A percentile compares a stretch with the other conserved stretches of the same genome.
These are phyloP conservation scores for Gallinago jamesoni DNA, from an alignment of 2,113 vertebrate genomes.

Conservation along the genomic window DNA sequence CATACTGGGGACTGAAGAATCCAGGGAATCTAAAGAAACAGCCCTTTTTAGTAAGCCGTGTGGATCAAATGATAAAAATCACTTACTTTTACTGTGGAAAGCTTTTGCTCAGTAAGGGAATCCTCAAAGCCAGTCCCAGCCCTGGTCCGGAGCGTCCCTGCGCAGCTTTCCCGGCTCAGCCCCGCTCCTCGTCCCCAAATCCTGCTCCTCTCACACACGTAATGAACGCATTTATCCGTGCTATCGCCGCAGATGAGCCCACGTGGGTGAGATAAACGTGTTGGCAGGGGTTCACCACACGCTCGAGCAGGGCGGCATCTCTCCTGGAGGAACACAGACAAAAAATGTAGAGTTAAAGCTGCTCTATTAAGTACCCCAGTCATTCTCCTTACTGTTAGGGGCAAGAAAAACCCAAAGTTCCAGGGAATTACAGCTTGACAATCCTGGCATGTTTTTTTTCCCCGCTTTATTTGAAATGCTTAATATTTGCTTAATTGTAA, in stretches of 20 bases:
- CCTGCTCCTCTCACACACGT: not conserved
- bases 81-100: not conserved
- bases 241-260: not conserved
- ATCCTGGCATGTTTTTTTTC: not conserved
- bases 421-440: not conserved
- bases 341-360: not conserved
- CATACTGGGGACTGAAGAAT: not conserved
- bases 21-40: not conserved
- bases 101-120: not conserved
- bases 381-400: not conserved
- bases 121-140: not conserved
- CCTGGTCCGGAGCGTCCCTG: not conserved
- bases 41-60: not conserved
- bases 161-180: not conserved
- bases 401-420: not conserved
- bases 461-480: not conserved
- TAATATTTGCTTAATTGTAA: not conserved
- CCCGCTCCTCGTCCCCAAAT: not conserved
- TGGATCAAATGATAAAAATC: not conserved
- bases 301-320: not conserved
- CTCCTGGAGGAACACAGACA: not conserved
- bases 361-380: not conserved
- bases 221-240: not conserved
- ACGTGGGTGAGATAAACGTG: not conserved
- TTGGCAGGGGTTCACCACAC: not conserved